Evolutionary conservation across 2,797 vertebrate species (phyloP).

Genomic region (Premnoplex brunnescens): DNA sequence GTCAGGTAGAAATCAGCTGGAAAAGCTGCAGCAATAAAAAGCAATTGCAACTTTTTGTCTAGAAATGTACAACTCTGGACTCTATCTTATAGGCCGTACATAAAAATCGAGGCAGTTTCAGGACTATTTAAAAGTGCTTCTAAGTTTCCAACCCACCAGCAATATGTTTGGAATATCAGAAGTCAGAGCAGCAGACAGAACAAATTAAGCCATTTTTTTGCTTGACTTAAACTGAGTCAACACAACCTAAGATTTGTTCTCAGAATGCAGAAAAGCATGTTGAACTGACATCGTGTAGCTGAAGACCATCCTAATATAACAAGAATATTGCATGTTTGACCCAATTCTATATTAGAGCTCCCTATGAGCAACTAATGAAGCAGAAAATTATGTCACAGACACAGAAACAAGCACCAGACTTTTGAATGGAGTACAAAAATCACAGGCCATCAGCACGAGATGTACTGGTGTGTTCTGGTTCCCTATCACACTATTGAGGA

Average conservation of each 20-base stretch:
- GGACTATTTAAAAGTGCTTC: neutral
- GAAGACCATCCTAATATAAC: neutral
- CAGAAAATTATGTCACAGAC: neutral
- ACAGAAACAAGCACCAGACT: neutral
- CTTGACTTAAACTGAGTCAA: neutral
- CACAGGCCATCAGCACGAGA: neutral
- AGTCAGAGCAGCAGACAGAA: neutral
- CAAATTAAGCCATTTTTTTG: neutral
- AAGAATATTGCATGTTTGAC: neutral
- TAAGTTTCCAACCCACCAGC: neutral
- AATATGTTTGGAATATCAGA: neutral
- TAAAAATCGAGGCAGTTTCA: neutral
- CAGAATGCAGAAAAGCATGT: neutral
- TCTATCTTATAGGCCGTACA: neutral
- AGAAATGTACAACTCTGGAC: neutral
- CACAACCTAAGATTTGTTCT: neutral
- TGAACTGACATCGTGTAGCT: neutral
- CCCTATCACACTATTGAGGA: neutral
- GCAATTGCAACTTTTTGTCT: neutral
- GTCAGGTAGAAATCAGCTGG: neutral
- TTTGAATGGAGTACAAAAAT: neutral
- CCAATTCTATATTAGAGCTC: neutral
- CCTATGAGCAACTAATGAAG: neutral
- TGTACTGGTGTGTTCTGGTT: neutral
- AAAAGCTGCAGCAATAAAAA: neutral